These are phyloP conservation scores for Pygoscelis antarcticus DNA, from an alignment of 2,113 vertebrate genomes.

Conservation along the genomic window DNA sequence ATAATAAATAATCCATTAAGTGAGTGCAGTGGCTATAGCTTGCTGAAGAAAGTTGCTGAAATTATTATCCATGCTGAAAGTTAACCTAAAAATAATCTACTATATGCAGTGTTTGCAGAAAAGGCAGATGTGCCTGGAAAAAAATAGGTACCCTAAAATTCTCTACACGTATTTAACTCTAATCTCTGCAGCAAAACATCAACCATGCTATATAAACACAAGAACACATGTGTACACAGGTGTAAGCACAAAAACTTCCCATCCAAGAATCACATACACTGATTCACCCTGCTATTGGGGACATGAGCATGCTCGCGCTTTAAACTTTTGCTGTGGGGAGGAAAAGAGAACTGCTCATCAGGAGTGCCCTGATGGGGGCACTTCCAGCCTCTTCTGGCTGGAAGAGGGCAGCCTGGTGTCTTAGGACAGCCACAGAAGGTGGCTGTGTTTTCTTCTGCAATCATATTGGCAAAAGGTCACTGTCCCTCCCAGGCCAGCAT, in stretches of 20 bases:
- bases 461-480: not conserved
- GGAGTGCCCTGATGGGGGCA: too few relatives aligned
- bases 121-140: conserved; percentile 17
- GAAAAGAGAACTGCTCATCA: not conserved
- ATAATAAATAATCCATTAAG: not conserved
- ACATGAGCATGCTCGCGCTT: fast-evolving
- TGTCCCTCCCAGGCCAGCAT: not conserved
- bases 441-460: not conserved
- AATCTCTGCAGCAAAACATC: not conserved
- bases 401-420: not conserved
- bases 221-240: fast-evolving
- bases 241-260: not conserved
- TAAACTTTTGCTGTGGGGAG: not conserved
- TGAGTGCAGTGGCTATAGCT: not conserved
- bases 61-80: not conserved
- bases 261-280: not conserved
- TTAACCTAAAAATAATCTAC: conserved; percentile 6
- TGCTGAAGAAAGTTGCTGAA: not conserved
- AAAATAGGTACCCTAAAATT: conserved; percentile 61
- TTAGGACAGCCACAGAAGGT: not conserved
- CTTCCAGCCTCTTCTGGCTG: not conserved
- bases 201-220: not conserved
- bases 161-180: conserved; percentile 32
- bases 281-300: not conserved
- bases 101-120: conserved; percentile 36